These are phyloP conservation scores for Cheumatopsyche charites DNA, from an alignment of 1,140 invertebrate species.

Conservation along the genomic window DNA sequence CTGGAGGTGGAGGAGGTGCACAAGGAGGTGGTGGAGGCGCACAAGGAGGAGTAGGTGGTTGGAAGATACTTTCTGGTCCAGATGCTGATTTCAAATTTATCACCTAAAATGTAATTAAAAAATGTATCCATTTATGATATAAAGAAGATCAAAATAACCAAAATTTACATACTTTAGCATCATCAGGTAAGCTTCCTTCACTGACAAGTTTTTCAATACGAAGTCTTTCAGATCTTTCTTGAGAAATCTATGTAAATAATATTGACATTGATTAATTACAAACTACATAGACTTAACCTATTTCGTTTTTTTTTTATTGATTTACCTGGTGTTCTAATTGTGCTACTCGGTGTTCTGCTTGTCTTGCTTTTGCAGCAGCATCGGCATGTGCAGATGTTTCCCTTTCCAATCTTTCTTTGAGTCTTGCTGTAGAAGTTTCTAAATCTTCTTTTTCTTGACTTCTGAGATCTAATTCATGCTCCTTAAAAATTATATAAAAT, in stretches of 20 bases:
- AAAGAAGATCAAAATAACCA: constrained; percentile 2
- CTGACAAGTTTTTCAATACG: constrained; percentile 85
- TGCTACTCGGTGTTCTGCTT: constrained; percentile 75
- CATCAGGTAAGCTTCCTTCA: constrained; percentile 88
- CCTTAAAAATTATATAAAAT: constrained; percentile 54
- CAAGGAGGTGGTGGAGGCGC: constrained; percentile 68
- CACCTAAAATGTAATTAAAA: constrained; percentile 50
- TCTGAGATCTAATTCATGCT: constrained; percentile 88
- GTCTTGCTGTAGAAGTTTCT: constrained; percentile 79
- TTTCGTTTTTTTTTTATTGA: constrained; percentile 22
- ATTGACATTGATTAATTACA: neutral
- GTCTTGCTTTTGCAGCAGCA: constrained; percentile 77
- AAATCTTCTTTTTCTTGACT: constrained; percentile 93
- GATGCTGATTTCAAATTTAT: constrained; percentile 61
- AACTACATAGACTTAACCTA: neutral
- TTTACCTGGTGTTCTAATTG: constrained; percentile 70
- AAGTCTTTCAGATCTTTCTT: constrained; percentile 80
- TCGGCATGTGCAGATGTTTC: constrained; percentile 88
- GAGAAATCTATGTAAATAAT: constrained; percentile 69
- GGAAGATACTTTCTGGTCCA: constrained; percentile 55
- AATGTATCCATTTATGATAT: constrained; percentile 12
- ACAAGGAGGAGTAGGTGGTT: constrained; percentile 62
- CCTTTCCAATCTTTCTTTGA: constrained; percentile 89
- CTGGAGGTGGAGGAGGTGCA: constrained; percentile 62
- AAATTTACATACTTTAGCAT: constrained; percentile 76